Evolutionary conservation across 2,888 invertebrate genomes (phyloP).

Genomic region (Noctua pronuba): DNA sequence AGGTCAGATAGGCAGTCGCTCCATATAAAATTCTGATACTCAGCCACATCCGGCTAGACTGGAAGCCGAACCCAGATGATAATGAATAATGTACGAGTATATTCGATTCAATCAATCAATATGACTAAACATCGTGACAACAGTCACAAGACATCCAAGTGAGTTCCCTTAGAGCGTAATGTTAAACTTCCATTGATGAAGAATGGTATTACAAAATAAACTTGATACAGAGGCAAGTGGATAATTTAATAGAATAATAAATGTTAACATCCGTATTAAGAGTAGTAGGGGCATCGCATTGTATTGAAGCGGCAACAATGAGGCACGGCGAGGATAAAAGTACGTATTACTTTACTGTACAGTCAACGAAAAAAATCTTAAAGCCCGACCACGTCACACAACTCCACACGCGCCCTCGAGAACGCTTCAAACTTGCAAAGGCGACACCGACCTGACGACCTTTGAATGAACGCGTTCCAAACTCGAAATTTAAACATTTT

Average conservation of each 20-base stretch:
- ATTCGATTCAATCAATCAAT: conserved; percentile 8
- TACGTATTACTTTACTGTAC: conserved; percentile 86
- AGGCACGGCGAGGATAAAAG: conserved; percentile 80
- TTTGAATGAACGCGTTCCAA: conserved; percentile 59
- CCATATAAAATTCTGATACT: neutral
- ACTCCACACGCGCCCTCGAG: conserved; percentile 70
- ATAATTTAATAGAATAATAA: conserved; percentile 86
- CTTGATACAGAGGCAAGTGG: conserved; percentile 61
- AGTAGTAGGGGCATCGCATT: conserved; percentile 85
- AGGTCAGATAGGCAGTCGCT: neutral
- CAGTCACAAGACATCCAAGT: neutral
- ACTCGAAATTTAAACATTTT: conserved; percentile 60
- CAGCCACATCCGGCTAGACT: neutral
- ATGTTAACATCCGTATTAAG: conserved; percentile 89
- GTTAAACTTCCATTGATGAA: conserved; percentile 54
- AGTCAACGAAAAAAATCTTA: conserved; percentile 77
- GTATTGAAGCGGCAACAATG: conserved; percentile 85
- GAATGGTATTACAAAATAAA: conserved; percentile 58
- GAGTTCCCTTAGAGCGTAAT: conserved; percentile 11
- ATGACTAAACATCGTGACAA: neutral
- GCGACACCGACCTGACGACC: conserved; percentile 62
- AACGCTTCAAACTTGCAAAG: conserved; percentile 72
- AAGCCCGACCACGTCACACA: conserved; percentile 63
- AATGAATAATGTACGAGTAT: neutral
- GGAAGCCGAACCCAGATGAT: neutral